A percentile compares a stretch with the other conserved stretches of the same genome.
These are phyloP conservation scores for Syncerus caffer DNA, from an alignment of 2,797 vertebrate genomes.

Conservation along the genomic window DNA sequence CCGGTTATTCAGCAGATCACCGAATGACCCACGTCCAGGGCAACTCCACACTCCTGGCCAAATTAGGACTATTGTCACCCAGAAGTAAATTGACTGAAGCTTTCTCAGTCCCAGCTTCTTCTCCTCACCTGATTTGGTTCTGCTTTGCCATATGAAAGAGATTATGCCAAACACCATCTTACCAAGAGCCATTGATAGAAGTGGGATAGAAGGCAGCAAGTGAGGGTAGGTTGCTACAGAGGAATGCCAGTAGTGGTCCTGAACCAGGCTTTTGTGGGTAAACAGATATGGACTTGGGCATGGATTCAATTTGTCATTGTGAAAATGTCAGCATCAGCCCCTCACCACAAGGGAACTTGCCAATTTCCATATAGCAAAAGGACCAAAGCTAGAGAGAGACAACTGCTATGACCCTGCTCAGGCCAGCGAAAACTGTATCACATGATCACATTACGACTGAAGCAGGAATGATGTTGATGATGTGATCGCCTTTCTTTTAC, in stretches of 20 bases:
- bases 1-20: background rate
- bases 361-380: background rate
- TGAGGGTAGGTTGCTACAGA: background rate
- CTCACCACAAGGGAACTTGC: background rate
- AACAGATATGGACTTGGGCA: background rate
- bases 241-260: background rate
- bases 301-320: background rate
- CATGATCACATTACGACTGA: background rate
- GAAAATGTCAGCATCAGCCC: background rate
- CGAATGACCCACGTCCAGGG: too few species aligned
- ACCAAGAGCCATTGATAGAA: background rate
- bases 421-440: too few species aligned
- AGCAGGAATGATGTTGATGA: background rate
- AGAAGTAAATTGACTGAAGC: background rate
- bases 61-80: background rate
- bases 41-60: accelerated
- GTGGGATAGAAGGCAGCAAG: background rate
- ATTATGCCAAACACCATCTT: background rate
- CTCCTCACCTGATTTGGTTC: background rate
- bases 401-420: background rate
- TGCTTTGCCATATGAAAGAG: background rate
- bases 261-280: background rate
- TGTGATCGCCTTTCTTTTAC: background rate
- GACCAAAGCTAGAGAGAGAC: background rate
- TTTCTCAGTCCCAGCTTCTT: too few species aligned